Conservation (phyloP, 1,140 invertebrate genomes). For the Anoplophora glabripennis region DNA sequence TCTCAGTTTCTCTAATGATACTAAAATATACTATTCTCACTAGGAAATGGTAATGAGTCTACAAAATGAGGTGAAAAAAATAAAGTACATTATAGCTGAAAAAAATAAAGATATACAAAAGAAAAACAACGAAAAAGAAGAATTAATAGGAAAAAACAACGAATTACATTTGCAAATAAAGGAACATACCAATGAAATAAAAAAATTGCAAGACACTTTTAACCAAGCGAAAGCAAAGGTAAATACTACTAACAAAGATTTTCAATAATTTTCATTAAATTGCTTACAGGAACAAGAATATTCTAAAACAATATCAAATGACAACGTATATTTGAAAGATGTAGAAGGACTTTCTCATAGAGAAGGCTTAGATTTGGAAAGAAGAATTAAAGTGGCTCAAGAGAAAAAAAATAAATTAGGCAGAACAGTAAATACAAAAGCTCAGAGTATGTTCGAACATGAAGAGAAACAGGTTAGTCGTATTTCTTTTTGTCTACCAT, state of each 20-base stretch:
- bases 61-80: conserved; percentile 65
- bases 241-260: conserved; percentile 27
- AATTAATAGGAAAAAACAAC: conserved; percentile 61
- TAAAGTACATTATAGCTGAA: conserved; percentile 70
- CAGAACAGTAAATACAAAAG: conserved; percentile 78
- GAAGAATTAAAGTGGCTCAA: conserved; percentile 60
- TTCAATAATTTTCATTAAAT: not conserved
- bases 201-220: conserved; percentile 56
- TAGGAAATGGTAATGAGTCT: conserved; percentile 52
- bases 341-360: conserved; percentile 32
- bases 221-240: conserved; percentile 46
- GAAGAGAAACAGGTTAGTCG: conserved; percentile 75
- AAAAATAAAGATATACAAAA: conserved; percentile 75
- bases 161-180: conserved; percentile 76
- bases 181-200: conserved; percentile 71
- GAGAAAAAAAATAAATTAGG: conserved; percentile 71
- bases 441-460: conserved; percentile 80
- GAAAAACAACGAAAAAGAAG: conserved; percentile 62
- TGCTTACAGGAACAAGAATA: conserved; percentile 32
- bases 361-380: conserved; percentile 51
- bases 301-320: conserved; percentile 30
- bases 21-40: no score
- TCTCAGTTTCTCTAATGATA: no score
- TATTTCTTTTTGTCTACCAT: conserved; percentile 2
- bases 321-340: conserved; percentile 33